Conservation (phyloP, 2,113 vertebrate genomes). For the Tretioscincus oriximinensis region DNA sequence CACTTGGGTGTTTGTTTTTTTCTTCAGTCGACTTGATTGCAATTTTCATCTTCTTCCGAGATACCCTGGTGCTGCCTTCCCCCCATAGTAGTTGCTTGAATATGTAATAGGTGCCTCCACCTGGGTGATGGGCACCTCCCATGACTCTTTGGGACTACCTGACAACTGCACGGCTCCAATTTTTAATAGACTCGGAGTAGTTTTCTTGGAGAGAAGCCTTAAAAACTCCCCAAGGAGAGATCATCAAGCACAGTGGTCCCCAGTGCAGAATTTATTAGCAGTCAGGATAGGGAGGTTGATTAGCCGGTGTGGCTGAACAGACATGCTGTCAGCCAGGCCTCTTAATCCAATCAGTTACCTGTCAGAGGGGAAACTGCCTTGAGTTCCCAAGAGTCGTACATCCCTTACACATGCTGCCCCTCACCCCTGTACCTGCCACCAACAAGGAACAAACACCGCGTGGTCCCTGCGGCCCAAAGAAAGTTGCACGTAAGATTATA, state of each 20-base stretch:
- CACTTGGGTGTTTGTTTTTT: conserved; percentile 11
- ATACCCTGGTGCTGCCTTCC: conserved; percentile 7
- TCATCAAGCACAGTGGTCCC: conserved; percentile 83
- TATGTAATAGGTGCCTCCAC: conserved; percentile 70
- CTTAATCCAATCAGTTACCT: conserved; percentile 82
- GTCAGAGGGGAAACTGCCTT: conserved; percentile 61
- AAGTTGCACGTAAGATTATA: conserved; percentile 3
- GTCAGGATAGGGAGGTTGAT: conserved; percentile 80
- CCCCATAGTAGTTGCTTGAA: conserved; percentile 40
- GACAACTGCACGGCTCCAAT: conserved; percentile 74
- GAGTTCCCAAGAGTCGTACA: conserved; percentile 39
- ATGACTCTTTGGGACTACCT: conserved; percentile 71
- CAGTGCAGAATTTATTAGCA: conserved; percentile 79
- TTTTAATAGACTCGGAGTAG: conserved; percentile 80
- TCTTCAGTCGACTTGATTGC: rapidly evolving
- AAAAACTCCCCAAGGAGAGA: conserved; percentile 80
- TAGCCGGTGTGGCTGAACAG: conserved; percentile 75
- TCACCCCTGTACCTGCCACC: conserved; percentile 7
- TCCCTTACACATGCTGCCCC: conserved; percentile 9
- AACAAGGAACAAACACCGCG: background rate
- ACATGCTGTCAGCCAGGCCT: conserved; percentile 78
- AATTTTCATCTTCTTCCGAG: conserved; percentile 31
- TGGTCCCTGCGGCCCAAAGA: background rate
- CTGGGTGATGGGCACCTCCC: conserved; percentile 78
- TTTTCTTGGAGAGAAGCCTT: conserved; percentile 70